Evolutionary conservation across 2,888 invertebrate genomes (phyloP).

Genomic region (Scaptomyza cyrtandrae): DNA sequence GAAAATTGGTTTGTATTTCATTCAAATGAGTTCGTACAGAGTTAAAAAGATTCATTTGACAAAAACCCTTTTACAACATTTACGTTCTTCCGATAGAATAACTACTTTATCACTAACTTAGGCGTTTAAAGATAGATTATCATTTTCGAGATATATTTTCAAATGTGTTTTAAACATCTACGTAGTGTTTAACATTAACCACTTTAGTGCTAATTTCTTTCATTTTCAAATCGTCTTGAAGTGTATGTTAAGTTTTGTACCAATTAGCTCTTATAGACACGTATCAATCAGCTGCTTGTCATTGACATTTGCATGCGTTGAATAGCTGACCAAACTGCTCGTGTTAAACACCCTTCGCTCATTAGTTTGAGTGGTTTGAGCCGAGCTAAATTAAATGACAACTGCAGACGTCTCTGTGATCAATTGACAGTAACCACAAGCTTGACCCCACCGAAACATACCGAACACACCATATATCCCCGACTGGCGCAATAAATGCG

Average conservation of each 20-base stretch:
- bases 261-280: constrained; percentile 1
- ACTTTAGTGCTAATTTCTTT: no score
- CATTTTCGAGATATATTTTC: no score
- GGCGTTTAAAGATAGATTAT: no score
- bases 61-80: no score
- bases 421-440: constrained; percentile 75
- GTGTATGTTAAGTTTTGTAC: background rate
- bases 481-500: constrained; percentile 23
- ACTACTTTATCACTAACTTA: no score
- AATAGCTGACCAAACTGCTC: constrained; percentile 18
- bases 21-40: no score
- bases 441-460: constrained; percentile 12
- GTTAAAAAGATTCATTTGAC: no score
- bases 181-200: no score
- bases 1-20: no score
- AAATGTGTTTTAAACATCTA: no score
- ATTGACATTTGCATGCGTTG: constrained; percentile 24
- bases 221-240: no score
- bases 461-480: constrained; percentile 4
- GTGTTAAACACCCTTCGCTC: constrained; percentile 30
- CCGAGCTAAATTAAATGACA: constrained; percentile 72
- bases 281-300: constrained; percentile 40
- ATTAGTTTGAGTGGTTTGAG: constrained; percentile 50
- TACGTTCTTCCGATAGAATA: no score
- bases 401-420: constrained; percentile 79